Base-by-base conservation (phyloP, 1,140 invertebrate species). In the Augochlora pura region DNA sequence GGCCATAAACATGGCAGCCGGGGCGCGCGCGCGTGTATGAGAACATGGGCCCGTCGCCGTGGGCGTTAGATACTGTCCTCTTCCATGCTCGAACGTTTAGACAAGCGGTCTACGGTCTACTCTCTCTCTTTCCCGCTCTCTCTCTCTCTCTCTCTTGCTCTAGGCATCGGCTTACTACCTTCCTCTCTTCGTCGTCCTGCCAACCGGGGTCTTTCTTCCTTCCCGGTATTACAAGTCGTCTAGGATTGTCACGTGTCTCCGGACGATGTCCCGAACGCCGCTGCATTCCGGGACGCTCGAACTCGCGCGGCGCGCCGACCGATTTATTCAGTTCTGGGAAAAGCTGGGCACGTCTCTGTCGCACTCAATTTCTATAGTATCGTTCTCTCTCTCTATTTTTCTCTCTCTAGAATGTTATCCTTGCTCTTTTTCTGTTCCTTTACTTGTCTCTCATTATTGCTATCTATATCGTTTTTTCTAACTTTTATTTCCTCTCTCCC, bases 1-100 rank as follows among this genome's bases (percentile, higher is more conserved):
- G 73, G 64, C 83, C 63, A 87, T 87, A 87, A 87, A 87, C 86
- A 87, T 77, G 68, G 57, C 71, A 75, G 21, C 52, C 54, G 27
- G 52, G 52, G 25, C 72, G 62, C 46, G 59, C 77, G 25, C 72
- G 62, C 46, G 59, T 81, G 66, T 72, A 49, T 66, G 59, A 38
- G 39, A 64, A 70, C 57, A 73, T 81, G 42, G 66, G 73, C 67
- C 8, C 27, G 80, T 32, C 42, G 52, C 80, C 79, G 68, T 67
- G 77, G 69, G 67, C 71, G 81, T 84, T 72, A 70, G 67, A 73
- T 68, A 70, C 54, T 57, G 42, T 82, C 75, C 77, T 54, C 25
- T 18, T 57, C 38, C 9, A 27, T 27, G 39, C n/a, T 62, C 27
- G 49, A 84, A 54, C 68, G 27, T 73, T 78, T 79, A 79, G 71